Evolutionary conservation across 2,888 invertebrate species (phyloP), one percentile per base, ranked within the genome.

Genomic region (Metacarcinus magister): DNA sequence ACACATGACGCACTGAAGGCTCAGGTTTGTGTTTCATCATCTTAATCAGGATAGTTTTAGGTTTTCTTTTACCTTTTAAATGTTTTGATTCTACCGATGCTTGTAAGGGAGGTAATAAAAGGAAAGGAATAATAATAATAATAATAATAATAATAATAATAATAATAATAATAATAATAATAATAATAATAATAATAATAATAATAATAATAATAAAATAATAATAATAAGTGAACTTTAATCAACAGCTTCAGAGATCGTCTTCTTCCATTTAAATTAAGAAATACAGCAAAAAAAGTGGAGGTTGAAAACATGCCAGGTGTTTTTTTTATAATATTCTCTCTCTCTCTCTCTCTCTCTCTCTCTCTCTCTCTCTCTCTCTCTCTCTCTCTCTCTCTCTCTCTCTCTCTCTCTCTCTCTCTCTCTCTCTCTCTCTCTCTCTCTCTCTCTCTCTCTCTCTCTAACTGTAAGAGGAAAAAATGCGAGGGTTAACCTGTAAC

Each of bases 371-470:
- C 54, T 54, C 54, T 54, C 54, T 54, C 54, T 54, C 54, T 54
- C 54, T 54, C 54, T 54, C 54, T 54, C 54, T 54, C 54, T 54
- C 54, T 54, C 54, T 54, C 54, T 7, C 8, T 28, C n/a, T 28
- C 28, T 75, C 75, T 75, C 75, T 75, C 75, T 75, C 75, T 75
- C 75, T 75, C 75, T 75, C 75, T 75, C 75, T 75, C 75, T 75
- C 75, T 75, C 75, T 75, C 75, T 75, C 75, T 75, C 75, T 75
- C 75, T 75, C 28, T 28, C 28, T 75, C 28, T 28, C 75, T 28
- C 32, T 82, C 82, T 82, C 82, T 82, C 82, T 82, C 82, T 82
- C 82, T 82, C 82, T 82, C 82, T 82, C 82, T 82, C 82, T 82
- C 82, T 32, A 13, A 82, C 82, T 82, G 82, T 91, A 46, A 44